Evolutionary conservation across 2,113 vertebrate genomes (phyloP).

Genomic region (Rissa tridactyla): DNA sequence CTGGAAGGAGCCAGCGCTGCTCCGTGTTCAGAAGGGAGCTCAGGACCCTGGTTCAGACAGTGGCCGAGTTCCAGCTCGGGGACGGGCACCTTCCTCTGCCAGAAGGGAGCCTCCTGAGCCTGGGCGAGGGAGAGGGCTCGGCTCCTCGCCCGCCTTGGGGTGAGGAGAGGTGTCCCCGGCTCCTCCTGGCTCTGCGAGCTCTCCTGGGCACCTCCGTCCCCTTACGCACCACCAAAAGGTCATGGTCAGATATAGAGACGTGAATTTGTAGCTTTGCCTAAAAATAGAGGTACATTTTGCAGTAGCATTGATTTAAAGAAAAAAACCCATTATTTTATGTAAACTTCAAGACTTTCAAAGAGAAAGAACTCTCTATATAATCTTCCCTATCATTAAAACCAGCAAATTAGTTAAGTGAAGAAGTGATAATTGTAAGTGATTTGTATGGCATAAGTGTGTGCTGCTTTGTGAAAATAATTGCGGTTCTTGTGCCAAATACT

Average conservation of each 20-base stretch:
- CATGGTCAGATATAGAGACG: background rate
- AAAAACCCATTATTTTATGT: background rate
- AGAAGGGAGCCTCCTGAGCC: background rate
- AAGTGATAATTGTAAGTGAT: background rate
- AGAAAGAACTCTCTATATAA: background rate
- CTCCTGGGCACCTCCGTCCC: too few species aligned
- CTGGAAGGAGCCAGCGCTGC: background rate
- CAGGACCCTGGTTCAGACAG: background rate
- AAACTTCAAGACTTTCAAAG: background rate
- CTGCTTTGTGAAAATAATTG: conserved; percentile 27
- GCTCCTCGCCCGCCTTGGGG: background rate
- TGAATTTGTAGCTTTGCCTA: background rate
- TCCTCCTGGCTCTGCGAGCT: background rate
- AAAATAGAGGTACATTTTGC: background rate
- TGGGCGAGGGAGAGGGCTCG: background rate
- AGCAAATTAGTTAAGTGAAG: background rate
- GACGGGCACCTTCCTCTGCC: background rate
- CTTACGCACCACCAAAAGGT: too few species aligned
- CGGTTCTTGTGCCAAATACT: conserved; percentile 7
- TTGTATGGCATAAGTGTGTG: background rate
- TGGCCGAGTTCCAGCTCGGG: background rate
- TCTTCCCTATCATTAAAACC: background rate
- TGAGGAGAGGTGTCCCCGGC: background rate
- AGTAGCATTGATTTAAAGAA: background rate
- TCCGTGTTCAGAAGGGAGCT: background rate